Base-by-base conservation (phyloP, 2,113 vertebrate genomes). In the Sorex araneus region DNA sequence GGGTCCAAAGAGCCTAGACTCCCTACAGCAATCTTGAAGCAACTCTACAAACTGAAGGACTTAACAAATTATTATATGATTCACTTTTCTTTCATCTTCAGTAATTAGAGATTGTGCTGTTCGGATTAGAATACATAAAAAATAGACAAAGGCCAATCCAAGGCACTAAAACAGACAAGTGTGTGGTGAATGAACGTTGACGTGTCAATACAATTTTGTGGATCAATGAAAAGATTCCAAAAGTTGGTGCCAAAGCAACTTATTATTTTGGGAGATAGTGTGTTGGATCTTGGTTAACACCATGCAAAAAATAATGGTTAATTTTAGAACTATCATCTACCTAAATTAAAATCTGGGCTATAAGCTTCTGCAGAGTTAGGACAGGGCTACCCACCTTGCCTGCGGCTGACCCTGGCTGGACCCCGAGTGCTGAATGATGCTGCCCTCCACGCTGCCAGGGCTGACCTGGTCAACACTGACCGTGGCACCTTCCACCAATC, bases 21-120 rank as follows among this genome's bases (percentile, higher is more conserved):
- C 90, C 36, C 27, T 67, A n/a, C 85, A 10, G 9, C 12, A 70
- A 77, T 54, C 11, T 73, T 89, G 4, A 80, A 76, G 12, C 75
- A 69, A 30, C 15, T 13, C 8, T 64, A 15, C 16, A 78, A 47
- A 57, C 25, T 63, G 30, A 78, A 84, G 1, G 47, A 32, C 10
- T 66, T 85, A 13, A 71, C 25, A 89, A 50, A 34, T 69, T 57
- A 71, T 54, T 85, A 76, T 66, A 88, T 36, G 67, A 73, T 10
- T 74, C 32, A 57, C 45, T 82, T 73, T 85, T 66, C 64, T 28
- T 30, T 66, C 54, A 40, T 85, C 45, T 77, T 30, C 2, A 88
- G 34, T 27, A 81, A 75, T 87, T 80, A 76, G 9, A 54, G 1
- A 60, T 21, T 30, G 15, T 45, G 50, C 8, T 45, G 19, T 36